Base-by-base conservation (phyloP, 1,140 invertebrate genomes). In the Drosophila tropicalis region DNA sequence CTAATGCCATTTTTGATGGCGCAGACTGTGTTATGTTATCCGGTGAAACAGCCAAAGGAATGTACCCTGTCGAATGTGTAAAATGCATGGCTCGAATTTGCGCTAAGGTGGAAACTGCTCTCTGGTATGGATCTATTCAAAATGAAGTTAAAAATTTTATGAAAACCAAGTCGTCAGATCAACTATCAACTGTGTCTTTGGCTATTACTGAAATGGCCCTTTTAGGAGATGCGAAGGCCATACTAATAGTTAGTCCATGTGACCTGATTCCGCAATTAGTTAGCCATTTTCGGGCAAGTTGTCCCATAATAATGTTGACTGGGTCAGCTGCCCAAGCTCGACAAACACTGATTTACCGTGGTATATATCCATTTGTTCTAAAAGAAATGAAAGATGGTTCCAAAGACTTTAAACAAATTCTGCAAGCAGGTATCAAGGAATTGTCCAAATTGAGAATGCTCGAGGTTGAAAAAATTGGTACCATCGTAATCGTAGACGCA, bases 11-110 rank as follows among this genome's bases (percentile, higher is more conserved):
- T 73, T 93, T 99, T 9, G 98, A 99, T 93, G 98, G 98, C 12
- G 97, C 98, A 39, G 98, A 99, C 92, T 98, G 98, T 92, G 97
- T 99, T 7, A 99, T 99, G 98, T 93, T 99, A 74, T 98, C 97
- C 2, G 98, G 98, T 6, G 98, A 99, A 93, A 99, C 98, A 0
- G 98, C 98, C n/a, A 99, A 99, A 93, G 98, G 98, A 66, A 96
- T 97, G 72, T 99, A 98, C 92, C 98, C 98, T 0, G 90, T 97
- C 34, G 96, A 98, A 29, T 62, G 68, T 13, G 79, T 87, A 2
- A 65, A 56, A 7, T 69, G 62, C 40, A 87, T 87, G 83, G 62
- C 67, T 15, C 51, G 15, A 29, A 87, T 87, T 10, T 87, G 83
- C 40, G 47, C 79, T 6, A 86, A 87, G 34, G 51, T 74, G 3